Evolutionary conservation across 2,113 vertebrate genomes (phyloP).

Genomic region (Podarcis muralis): DNA sequence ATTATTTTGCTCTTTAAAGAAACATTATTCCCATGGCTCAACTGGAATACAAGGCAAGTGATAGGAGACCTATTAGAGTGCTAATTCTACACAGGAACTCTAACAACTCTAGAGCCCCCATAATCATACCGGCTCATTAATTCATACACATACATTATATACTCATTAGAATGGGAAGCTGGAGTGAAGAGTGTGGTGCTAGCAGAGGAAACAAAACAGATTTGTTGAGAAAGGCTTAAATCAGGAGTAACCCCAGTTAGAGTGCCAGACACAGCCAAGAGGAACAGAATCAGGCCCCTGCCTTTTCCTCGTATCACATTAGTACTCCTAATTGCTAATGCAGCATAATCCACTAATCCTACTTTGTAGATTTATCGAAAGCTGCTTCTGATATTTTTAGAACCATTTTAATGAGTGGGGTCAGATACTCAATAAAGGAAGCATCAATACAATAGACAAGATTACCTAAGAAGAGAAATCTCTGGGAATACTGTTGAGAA

Average conservation of each 20-base stretch:
- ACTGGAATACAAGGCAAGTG: background rate
- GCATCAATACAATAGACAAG: constrained; percentile 1
- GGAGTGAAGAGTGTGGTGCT: background rate
- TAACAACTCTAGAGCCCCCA: background rate
- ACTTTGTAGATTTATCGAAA: constrained; percentile 15
- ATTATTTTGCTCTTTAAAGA: background rate
- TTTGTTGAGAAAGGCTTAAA: background rate
- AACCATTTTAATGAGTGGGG: background rate
- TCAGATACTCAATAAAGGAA: background rate
- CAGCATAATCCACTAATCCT: constrained; percentile 5
- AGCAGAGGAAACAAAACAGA: background rate
- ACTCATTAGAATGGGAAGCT: background rate
- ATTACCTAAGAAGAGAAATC: background rate
- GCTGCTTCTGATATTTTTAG: constrained; percentile 17
- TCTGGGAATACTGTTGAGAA: background rate
- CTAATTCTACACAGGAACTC: background rate
- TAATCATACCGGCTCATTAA: background rate
- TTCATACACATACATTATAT: constrained; percentile 3
- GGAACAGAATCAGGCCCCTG: background rate
- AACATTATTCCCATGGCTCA: background rate
- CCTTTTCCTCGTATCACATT: background rate
- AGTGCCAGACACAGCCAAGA: background rate
- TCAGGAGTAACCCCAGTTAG: background rate
- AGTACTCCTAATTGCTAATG: constrained; percentile 10
- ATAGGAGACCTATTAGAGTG: background rate